phyloP scores from a whole-genome alignment of 2,888 invertebrate genomes.

The Gastracanthus pulcherrimus region DNA sequence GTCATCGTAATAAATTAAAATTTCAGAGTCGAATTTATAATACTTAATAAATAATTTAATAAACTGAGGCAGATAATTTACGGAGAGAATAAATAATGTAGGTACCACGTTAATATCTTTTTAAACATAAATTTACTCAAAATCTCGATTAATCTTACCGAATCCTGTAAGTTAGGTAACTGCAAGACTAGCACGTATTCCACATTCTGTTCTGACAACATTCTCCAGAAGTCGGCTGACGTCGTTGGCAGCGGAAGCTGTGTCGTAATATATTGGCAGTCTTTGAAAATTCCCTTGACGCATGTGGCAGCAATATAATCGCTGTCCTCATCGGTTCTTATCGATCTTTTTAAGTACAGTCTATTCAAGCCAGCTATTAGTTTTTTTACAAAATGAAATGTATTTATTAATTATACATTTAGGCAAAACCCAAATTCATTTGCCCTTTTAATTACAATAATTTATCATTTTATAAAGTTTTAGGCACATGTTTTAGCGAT shows the following conservation, averaged over 20 bases:
- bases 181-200: conserved; percentile 76
- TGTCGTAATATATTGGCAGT: conserved; percentile 75
- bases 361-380: conserved; percentile 66
- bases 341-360: conserved; percentile 73
- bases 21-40: too few relatives aligned
- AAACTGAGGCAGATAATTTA: too few relatives aligned
- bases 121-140: not conserved
- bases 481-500: not conserved
- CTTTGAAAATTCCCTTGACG: conserved; percentile 73
- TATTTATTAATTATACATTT: too few relatives aligned
- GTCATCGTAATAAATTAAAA: too few relatives aligned
- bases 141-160: conserved; percentile 67
- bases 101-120: too few relatives aligned
- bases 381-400: too few relatives aligned
- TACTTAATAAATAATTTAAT: too few relatives aligned
- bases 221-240: conserved; percentile 78
- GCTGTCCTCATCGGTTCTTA: conserved; percentile 72
- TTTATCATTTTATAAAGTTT: not conserved
- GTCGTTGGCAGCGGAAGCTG: conserved; percentile 78
- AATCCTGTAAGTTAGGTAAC: conserved; percentile 71
- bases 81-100: too few relatives aligned
- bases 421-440: too few relatives aligned
- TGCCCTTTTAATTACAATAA: conserved; percentile 11
- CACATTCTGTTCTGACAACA: conserved; percentile 75
- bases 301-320: conserved; percentile 78